Base-by-base conservation (phyloP, 2,797 vertebrate species). In the Silurus lanzhouensis region DNA sequence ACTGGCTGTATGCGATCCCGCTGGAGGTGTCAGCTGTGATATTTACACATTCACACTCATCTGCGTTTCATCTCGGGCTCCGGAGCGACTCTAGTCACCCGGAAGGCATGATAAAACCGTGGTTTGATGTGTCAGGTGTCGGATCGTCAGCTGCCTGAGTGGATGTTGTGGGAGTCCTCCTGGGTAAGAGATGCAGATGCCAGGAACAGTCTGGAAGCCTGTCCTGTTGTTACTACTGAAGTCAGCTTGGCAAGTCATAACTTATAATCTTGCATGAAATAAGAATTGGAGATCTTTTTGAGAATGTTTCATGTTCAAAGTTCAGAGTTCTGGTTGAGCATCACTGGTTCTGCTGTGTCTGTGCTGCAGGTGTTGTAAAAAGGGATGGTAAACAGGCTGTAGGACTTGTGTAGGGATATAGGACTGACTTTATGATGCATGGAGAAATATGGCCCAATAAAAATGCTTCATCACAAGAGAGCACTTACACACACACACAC, bases 91-190 rank as follows among this genome's bases (percentile, higher is more conserved):
- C 15, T 70, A 70, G 85, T 91, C 88, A 84, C 48, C 25, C 55
- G 86, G 87, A 87, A 90, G 86, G 87, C 81, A 91, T 86, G 90
- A 86, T 87, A 90, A 86, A 86, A 85, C 87, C 75, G 58, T 81
- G 66, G 87, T 89, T 83, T 87, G 83, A 88, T 67, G 72, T 85
- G 76, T 81, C 61, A 27, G 74, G 67, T 61, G 81, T 81, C 67
- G 75, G 68, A 72, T 74, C 60, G 84, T 72, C 90, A 85, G 89
- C 91, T 88, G 89, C 86, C 87, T 74, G 83, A 38, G 48, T 85
- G 88, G 88, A 91, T 91, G 85, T 87, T 78, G 57, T 20, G 44
- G 38, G 66, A 83, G 84, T 87, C 86, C 87, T 84, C 84, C 70
- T 86, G 89, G 89, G 88, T 89, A 85, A 81, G 83, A 88, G 71